These are phyloP conservation scores for Chaetoderma sp. DNA, from an alignment of 2,888 invertebrate species.

Conservation along the genomic window DNA sequence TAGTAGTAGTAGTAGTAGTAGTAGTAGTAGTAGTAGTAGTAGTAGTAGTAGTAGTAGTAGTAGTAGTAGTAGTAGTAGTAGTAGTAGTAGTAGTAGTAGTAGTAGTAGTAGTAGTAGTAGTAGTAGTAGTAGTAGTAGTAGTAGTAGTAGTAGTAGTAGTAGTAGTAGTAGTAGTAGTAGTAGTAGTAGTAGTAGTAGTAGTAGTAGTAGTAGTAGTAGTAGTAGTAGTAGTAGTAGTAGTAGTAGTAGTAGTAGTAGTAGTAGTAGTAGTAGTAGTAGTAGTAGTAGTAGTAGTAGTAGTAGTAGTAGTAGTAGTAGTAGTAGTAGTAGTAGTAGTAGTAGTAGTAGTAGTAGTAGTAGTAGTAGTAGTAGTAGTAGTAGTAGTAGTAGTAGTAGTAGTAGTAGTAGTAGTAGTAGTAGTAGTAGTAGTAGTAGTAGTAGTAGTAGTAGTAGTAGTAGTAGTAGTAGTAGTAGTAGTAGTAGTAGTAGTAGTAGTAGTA, in stretches of 20 bases:
- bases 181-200: neutral
- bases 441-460: neutral
- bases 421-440: neutral
- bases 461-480: neutral
- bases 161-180: too few species aligned
- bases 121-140: neutral
- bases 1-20: neutral
- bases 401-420: neutral
- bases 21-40: neutral
- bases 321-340: neutral
- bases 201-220: neutral
- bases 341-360: neutral
- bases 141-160: too few species aligned
- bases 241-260: neutral
- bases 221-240: neutral
- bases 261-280: neutral
- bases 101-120: neutral
- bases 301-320: neutral
- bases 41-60: neutral
- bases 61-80: neutral
- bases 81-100: neutral
- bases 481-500: neutral
- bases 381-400: neutral
- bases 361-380: neutral
- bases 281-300: neutral